These are phyloP conservation scores for Watsonalla cultraria DNA, from an alignment of 2,888 invertebrate genomes.

Conservation along the genomic window DNA sequence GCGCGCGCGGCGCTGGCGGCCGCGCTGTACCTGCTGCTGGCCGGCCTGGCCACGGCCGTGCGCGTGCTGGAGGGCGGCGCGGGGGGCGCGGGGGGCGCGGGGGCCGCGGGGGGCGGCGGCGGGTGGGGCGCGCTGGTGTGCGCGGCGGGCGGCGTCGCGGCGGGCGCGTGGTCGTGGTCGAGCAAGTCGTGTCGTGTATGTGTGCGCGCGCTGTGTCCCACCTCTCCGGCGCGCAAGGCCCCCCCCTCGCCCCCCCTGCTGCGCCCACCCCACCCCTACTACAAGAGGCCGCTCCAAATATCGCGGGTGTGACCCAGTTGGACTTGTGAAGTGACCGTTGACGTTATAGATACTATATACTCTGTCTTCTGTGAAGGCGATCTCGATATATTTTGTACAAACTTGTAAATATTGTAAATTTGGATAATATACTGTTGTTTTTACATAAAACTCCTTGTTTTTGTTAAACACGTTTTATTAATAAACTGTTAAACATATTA, in stretches of 20 bases:
- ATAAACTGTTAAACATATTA: constrained; percentile 56
- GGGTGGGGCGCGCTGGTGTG: constrained; percentile 73
- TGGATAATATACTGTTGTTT: constrained; percentile 67
- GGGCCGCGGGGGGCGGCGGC: constrained; percentile 60
- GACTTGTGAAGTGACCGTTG: no score
- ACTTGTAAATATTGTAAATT: constrained; percentile 68
- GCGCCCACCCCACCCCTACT: constrained; percentile 54
- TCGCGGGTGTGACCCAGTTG: constrained; percentile 53
- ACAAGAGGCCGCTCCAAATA: constrained; percentile 66
- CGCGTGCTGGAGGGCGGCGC: constrained; percentile 80
- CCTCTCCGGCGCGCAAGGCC: constrained; percentile 54
- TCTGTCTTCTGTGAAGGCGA: constrained; percentile 74
- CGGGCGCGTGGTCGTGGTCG: constrained; percentile 83
- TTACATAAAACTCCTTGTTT: constrained; percentile 42
- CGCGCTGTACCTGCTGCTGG: constrained; percentile 85
- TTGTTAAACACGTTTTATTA: constrained; percentile 59
- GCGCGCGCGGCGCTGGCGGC: constrained; percentile 89
- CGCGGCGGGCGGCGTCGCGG: constrained; percentile 80
- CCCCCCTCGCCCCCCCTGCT: constrained; percentile 59
- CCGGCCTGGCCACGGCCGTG: constrained; percentile 85
- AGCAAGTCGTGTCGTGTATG: constrained; percentile 81
- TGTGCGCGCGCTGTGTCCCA: constrained; percentile 65
- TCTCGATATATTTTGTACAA: constrained; percentile 49
- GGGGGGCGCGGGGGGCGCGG: constrained; percentile 62
- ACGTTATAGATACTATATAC: no score